Conservation (phyloP, 2,888 invertebrate genomes). For the Xestoiulus laeticollis region DNA sequence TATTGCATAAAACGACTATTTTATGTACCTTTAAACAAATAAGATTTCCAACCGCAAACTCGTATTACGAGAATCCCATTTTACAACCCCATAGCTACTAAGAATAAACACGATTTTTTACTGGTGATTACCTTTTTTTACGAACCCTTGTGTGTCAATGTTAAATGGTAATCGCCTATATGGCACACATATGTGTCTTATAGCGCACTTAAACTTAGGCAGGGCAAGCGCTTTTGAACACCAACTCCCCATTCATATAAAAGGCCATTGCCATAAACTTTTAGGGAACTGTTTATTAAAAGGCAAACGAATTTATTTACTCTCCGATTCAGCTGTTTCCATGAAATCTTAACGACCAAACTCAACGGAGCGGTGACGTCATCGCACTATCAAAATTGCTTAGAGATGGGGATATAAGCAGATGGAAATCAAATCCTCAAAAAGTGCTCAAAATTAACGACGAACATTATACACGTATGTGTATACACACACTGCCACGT, state of each 20-base stretch:
- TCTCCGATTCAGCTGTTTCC: slow-evolving; percentile 41
- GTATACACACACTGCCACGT: background rate
- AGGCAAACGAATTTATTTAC: slow-evolving; percentile 43
- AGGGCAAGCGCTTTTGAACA: background rate
- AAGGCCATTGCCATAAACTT: slow-evolving; percentile 47
- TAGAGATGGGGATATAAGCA: background rate
- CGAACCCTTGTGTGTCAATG: slow-evolving; percentile 46
- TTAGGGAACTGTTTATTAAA: slow-evolving; percentile 48
- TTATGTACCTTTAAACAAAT: slow-evolving; percentile 53
- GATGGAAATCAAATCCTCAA: background rate
- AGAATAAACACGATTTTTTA: slow-evolving; percentile 49
- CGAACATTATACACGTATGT: background rate
- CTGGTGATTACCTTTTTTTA: slow-evolving; percentile 50
- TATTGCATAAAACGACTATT: slow-evolving; percentile 50
- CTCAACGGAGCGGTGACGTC: background rate
- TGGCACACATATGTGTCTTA: slow-evolving; percentile 40
- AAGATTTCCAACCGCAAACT: slow-evolving; percentile 44
- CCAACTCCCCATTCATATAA: background rate
- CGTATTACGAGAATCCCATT: slow-evolving; percentile 41
- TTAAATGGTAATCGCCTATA: slow-evolving; percentile 41
- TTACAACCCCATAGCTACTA: slow-evolving; percentile 41
- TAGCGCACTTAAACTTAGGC: slow-evolving; percentile 14
- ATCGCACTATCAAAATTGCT: background rate
- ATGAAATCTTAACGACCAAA: slow-evolving; percentile 30
- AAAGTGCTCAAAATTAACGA: slow-evolving; percentile 10